Evolutionary conservation across 2,797 vertebrate species (phyloP).

Genomic region (Potorous gilbertii): DNA sequence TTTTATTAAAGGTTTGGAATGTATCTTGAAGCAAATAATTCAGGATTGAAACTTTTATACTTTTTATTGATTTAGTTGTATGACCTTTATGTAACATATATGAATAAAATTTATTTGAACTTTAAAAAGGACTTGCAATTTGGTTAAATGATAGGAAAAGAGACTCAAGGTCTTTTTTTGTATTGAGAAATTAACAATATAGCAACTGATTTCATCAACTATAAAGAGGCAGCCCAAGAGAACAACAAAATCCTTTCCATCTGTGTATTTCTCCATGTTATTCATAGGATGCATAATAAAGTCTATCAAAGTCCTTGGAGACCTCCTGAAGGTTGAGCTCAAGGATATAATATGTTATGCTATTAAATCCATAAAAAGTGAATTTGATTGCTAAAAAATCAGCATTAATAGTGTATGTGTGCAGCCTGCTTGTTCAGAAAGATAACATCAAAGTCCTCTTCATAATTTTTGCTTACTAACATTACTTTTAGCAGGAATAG

Average conservation of each 20-base stretch:
- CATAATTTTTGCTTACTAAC: background rate
- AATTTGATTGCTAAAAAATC: background rate
- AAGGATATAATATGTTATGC: conserved; percentile 14
- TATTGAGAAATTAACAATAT: conserved; percentile 14
- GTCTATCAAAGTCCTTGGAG: conserved; percentile 44
- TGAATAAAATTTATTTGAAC: conserved; percentile 49
- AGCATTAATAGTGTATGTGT: background rate
- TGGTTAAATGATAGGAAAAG: background rate
- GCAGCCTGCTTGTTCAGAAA: background rate
- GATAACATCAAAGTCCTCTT: conserved; percentile 26
- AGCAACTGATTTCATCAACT: conserved; percentile 28
- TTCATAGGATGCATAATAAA: conserved; percentile 27
- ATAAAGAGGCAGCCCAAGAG: background rate
- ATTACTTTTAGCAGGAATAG: conserved; percentile 24
- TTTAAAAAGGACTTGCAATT: conserved; percentile 39
- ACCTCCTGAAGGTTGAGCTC: conserved; percentile 24
- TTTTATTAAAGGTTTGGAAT: conserved; percentile 49
- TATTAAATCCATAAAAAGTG: background rate
- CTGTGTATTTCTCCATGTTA: conserved; percentile 37
- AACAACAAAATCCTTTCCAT: conserved; percentile 45
- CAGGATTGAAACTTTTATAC: conserved; percentile 26
- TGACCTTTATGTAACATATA: background rate
- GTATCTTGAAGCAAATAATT: background rate
- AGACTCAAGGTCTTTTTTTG: background rate
- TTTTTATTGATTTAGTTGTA: conserved; percentile 49